These are phyloP conservation scores for Hermatobates lingyangjiaoensis DNA, from an alignment of 1,140 invertebrate genomes.

Conservation along the genomic window DNA sequence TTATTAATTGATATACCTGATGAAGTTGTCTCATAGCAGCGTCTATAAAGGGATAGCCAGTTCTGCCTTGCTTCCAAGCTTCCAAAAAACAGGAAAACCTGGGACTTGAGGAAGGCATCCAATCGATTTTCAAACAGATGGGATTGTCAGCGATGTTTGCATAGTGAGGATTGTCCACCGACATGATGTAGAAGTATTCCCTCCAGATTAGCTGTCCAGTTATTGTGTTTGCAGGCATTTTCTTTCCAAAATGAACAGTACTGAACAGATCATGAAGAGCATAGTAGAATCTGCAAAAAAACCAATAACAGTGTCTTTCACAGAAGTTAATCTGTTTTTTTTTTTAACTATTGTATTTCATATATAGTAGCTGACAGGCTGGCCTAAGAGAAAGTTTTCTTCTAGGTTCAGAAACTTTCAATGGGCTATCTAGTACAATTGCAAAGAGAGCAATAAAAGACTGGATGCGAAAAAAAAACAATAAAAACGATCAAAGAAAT, in stretches of 20 bases:
- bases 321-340: too few relatives aligned
- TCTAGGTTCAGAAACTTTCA: too few relatives aligned
- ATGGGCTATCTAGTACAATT: too few relatives aligned
- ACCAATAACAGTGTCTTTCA: too few relatives aligned
- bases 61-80: conserved; percentile 43
- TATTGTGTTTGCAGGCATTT: conserved; percentile 26
- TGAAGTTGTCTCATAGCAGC: conserved; percentile 47
- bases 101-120: conserved; percentile 34
- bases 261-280: conserved; percentile 37
- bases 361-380: too few relatives aligned
- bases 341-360: too few relatives aligned
- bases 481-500: too few relatives aligned
- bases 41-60: conserved; percentile 59
- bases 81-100: conserved; percentile 29
- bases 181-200: conserved; percentile 62
- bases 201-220: conserved; percentile 54
- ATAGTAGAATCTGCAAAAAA: conserved; percentile 35
- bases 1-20: too few relatives aligned
- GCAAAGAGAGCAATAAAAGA: too few relatives aligned
- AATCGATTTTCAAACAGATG: conserved; percentile 52
- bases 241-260: conserved; percentile 28
- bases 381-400: too few relatives aligned
- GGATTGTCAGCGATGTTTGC: conserved; percentile 50
- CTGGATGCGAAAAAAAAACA: too few relatives aligned
- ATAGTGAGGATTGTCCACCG: conserved; percentile 40